Evolutionary conservation across 2,797 vertebrate species (phyloP), one percentile per base, ranked within the genome.

Genomic region (Xiphorhynchus erythropygius): DNA sequence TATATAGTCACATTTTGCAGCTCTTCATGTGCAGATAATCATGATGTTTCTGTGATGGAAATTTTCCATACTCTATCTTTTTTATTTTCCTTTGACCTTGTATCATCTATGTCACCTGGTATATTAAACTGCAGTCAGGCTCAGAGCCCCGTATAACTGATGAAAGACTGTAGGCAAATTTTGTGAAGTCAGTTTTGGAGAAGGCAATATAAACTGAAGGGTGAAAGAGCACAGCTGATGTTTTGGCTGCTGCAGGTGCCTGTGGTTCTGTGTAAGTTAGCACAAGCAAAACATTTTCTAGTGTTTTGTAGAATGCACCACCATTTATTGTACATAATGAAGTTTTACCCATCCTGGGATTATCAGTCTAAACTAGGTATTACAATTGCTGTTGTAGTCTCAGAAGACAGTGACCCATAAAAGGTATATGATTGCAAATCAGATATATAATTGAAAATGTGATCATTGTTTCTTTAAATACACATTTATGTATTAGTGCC

Each of bases 341-440:
- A 62, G 44, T 90, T 90, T 91, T 84, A 67, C 9, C 39, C 32
- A 32, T 76, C 55, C 77, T 65, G 32, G 78, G 53, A 69, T 91
- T 85, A 91, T 82, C 68, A 30, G 1, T 77, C 35, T 84, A 7
- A 87, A 82, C 37, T 59, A 60, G 44, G 47, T 56, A 16, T 91
- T 81, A 70, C 89, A 95, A 87, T 89, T 33, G 5, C 55, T 52
- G 21, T 41, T 63, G 32, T 73, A 86, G 63, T 88, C 63, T 91
- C 65, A 63, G 87, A 79, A 94, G 88, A 79, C 67, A 74, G 55
- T 90, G 88, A 77, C 70, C 74, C 41, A 39, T 86, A 77, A 76
- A 92, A 87, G 56, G 14, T 15, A n/a, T 33, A 11, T 27, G 78
- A 65, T 59, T 84, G 87, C 65, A 85, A 91, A 84, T 65, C 23